Base-by-base conservation (phyloP, 35 echinoderm and acorn worm genomes). In the Apostichopus japonicus region DNA sequence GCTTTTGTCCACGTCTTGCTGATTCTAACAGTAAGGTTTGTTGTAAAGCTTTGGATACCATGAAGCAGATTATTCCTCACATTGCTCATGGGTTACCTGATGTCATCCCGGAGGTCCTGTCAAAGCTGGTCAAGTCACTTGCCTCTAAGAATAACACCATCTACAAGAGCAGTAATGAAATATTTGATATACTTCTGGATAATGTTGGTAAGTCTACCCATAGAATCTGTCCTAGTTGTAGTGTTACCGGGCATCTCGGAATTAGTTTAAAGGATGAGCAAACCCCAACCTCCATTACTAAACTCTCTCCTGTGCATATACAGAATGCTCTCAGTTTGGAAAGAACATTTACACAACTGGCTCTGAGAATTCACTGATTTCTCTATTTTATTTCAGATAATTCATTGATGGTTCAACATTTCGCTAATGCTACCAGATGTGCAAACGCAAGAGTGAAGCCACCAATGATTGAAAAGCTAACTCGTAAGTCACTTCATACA, bases 11-110 rank as follows among this genome's bases (percentile, higher is more conserved):
- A 1, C 79, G 97, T 11, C 76, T 99, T 65, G 84, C 93, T 9
- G 97, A 99, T 87, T 95, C 97, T 0, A 99, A 99, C 53, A 96
- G 95, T 79, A 99, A 99, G 86, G 97, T 99, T 2, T 95, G 96
- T 65, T 76, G 83, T 63, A 92, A 87, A 72, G 97, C 97, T 56
- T 78, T 99, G 53, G 65, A 96, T 14, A 95, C 95, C 56, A 95
- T 99, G 93, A 87, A 93, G 65, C 76, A 91, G 65, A 82, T 99
- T 22, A 95, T 99, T 44, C 97, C 97, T 25, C 80, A 90, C 62
- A 90, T 99, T 56, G 95, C 93, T 22, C 93, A 96, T 89, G 90
- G 94, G 27, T 67, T 99, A 15, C 77, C 71, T 23, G 93, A 95
- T 54, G 97, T 96, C 10, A 76, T 96, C 5, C 91, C 93, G 17